Evolutionary conservation across 2,113 vertebrate species (phyloP), one percentile per base, ranked within the genome.

Genomic region (Ploceus nigricollis): DNA sequence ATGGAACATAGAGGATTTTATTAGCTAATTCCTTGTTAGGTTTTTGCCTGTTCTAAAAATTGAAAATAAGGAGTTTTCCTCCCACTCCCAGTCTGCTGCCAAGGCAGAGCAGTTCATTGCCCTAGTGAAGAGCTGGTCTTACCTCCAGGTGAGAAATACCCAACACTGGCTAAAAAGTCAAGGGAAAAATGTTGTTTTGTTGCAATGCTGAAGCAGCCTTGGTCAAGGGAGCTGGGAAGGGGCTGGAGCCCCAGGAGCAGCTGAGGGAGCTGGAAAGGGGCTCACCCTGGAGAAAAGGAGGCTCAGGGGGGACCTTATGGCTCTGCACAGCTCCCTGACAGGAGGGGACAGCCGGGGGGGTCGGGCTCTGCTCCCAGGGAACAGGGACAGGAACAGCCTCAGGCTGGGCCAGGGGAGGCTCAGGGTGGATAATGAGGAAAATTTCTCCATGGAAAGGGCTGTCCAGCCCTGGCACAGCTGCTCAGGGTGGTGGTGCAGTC

Each of bases 381-480:
- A 60, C 72, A 69, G 72, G 63, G 33, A 77, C 72, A 77, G 72
- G 27, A 51, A 27, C 1, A 1, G 51, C 37, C 37, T 31, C 63
- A 60, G 17, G 44, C 5, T 86, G 53, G 3, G 45, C 7, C 13
- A 7, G 25, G 33, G 12, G 0, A 69, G 8, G 25, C 0, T 2
- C 3, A 39, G n/a, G 3, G 0, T 9, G n/a, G 6, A 30, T 4
- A 50, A 4, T 11, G 10, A 1, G 10, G 10, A 28, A 21, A 69
- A 37, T 28, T 33, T 0, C 23, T 2, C 1, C 23, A 24, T 6
- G 22, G 15, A 33, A 53, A 28, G 15, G 2, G 1, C 1, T 45
- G n/a, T 37, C 37, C 7, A 51, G 4, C 3, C 27, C 11, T 44
- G 37, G 12, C 37, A 23, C 0, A 51, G 27, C 37, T 60, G 35